phyloP scores from a whole-genome alignment of 2,113 vertebrate genomes.

The Toxotes jaculatrix region DNA sequence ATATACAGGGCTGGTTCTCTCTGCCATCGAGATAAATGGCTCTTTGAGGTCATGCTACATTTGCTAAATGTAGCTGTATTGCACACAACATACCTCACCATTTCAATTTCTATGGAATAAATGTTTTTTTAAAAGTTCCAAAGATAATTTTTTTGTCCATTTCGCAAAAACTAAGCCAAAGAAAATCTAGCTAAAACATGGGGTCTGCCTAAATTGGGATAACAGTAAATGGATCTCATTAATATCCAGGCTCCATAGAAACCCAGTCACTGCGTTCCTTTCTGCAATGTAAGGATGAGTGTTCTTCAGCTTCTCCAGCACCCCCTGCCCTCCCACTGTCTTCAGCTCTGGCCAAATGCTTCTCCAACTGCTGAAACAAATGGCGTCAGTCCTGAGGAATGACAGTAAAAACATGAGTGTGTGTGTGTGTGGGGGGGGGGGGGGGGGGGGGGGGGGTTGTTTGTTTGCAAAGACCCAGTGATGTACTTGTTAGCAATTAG shows the following conservation, averaged over 20 bases:
- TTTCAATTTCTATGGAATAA: not conserved
- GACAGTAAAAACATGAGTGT: conserved; percentile 4
- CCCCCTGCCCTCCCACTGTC: not conserved
- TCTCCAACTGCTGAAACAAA: conserved; percentile 85
- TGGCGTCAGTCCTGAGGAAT: conserved; percentile 75
- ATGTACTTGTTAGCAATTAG: conserved; percentile 21
- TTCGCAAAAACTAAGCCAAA: not conserved
- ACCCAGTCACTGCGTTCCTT: not conserved
- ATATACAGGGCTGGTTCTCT: no score
- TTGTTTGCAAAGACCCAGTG: not conserved
- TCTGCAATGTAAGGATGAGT: not conserved
- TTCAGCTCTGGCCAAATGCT: conserved; percentile 49
- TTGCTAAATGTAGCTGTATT: not conserved
- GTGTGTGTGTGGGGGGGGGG: conserved; percentile 2
- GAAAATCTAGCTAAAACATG: not conserved
- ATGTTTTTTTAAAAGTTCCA: not conserved
- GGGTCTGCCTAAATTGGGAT: not conserved
- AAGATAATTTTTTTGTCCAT: not conserved
- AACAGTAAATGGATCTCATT: not conserved
- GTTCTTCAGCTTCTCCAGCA: not conserved
- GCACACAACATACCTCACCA: not conserved
- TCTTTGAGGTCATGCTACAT: no score
- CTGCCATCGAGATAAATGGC: no score
- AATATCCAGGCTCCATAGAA: not conserved
- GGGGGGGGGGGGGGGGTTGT: no score